Evolutionary conservation across 2,113 vertebrate species (phyloP).

Genomic region (Leiothrix lutea): DNA sequence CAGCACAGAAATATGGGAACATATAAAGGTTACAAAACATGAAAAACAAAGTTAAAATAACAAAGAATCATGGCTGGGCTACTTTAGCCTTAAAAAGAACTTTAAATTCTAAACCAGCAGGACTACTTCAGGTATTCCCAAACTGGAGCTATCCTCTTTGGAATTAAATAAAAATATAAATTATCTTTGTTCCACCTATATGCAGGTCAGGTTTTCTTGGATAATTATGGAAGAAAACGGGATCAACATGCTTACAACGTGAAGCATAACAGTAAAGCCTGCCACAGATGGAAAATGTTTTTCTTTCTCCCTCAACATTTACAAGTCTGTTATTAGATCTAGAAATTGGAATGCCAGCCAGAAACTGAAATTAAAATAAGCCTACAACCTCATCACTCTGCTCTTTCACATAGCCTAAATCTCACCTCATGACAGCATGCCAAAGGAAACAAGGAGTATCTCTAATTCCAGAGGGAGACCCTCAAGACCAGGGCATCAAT

Average conservation of each 20-base stretch:
- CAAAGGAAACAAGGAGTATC: not conserved
- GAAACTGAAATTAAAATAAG: conserved; percentile 14
- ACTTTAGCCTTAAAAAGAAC: not conserved
- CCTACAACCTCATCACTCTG: not conserved
- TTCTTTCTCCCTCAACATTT: not conserved
- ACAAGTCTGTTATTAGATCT: not conserved
- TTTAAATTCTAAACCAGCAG: not conserved
- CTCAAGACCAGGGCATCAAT: not conserved
- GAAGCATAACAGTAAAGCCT: not conserved
- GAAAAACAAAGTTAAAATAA: not conserved
- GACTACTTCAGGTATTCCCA: not conserved
- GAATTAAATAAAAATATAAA: not conserved
- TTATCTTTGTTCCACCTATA: not conserved
- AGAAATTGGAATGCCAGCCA: conserved; percentile 22
- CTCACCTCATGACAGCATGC: not conserved
- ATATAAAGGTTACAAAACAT: not conserved
- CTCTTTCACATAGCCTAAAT: not conserved
- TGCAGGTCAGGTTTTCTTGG: not conserved
- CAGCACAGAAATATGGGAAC: not conserved
- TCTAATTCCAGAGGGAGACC: not conserved
- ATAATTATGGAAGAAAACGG: not conserved
- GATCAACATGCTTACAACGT: not conserved
- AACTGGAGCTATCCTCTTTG: not conserved
- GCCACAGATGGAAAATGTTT: not conserved
- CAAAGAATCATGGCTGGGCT: not conserved